Base-by-base conservation (phyloP, 2,113 vertebrate species). In the Oenanthe melanoleuca region DNA sequence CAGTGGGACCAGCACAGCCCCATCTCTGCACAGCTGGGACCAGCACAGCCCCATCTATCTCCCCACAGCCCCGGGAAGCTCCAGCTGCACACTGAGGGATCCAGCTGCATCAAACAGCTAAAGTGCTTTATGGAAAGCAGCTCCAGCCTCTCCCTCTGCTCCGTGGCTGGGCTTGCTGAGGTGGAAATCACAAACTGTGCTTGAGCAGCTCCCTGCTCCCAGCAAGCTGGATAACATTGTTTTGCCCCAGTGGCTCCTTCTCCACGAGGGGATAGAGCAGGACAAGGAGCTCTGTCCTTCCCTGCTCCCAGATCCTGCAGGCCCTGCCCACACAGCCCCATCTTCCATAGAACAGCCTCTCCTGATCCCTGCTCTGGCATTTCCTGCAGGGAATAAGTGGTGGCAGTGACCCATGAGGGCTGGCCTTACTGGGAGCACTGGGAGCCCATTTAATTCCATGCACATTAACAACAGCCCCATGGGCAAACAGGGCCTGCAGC, bases 281-380 rank as follows among this genome's bases (percentile, higher is more conserved):
- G 13, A 3, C 38, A 33, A 34, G 61, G 66, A 29, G 6, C 15
- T 28, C 61, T 52, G 31, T 34, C 23, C 12, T 52, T 12, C 59
- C 28, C 21, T 11, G 18, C 59, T 40, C 33, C 8, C 14, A 9
- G 18, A 22, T 4, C 57, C 45, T 2, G 0, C 55, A 47, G 78
- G 3, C 50, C 52, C 26, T 65, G 42, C 55, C 33, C 52, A 12
- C 8, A 2, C 18, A 37, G 8, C 33, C 34, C 52, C n/a, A 8
- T 6, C 31, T 18, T 0, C 55, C 50, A 16, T 15, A 20, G 65
- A 70, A 19, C 21, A 34, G n/a, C 42, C 57, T 34, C 50, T 71
- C 42, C 60, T 28, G 34, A 12, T 4, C 42, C 0, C 0, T 8
- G 38, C 19, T 37, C 15, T 0, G 12, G 29, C 4, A 1, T 3